Conservation (phyloP, 2,888 invertebrate species). For the Ernsta delagoae region DNA sequence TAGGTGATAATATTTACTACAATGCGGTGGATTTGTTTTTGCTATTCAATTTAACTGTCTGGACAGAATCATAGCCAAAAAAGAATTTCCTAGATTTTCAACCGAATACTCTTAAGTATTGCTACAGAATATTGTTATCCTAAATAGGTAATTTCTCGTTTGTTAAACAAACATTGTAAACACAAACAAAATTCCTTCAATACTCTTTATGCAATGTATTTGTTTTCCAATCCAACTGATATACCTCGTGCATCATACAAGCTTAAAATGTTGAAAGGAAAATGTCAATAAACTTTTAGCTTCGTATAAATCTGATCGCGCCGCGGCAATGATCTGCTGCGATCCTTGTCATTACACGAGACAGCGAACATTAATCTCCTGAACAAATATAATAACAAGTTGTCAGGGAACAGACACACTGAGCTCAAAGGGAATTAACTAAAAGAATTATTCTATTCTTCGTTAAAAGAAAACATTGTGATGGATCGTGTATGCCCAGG, state of each 20-base stretch:
- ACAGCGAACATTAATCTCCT: constrained; percentile 68
- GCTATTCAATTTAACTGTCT: not conserved
- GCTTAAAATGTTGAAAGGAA: constrained; percentile 39
- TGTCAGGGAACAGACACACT: constrained; percentile 54
- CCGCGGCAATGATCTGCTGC: constrained; percentile 34
- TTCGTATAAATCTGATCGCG: constrained; percentile 34
- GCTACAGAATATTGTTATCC: too few relatives aligned
- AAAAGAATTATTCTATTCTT: not conserved
- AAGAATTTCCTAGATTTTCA: not conserved
- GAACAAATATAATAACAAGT: constrained; percentile 65
- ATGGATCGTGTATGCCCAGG: not conserved
- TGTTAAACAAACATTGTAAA: too few relatives aligned
- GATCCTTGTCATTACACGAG: constrained; percentile 51
- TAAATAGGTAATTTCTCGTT: too few relatives aligned
- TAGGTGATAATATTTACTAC: not conserved
- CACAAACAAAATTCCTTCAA: too few relatives aligned
- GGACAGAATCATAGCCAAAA: not conserved
- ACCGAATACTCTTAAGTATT: not conserved
- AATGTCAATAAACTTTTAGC: constrained; percentile 39
- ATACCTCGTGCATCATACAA: not conserved
- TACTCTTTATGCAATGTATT: not conserved
- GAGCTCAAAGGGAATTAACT: constrained; percentile 5
- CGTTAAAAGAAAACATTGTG: not conserved
- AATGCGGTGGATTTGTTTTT: not conserved
- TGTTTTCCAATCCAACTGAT: not conserved